Conservation (phyloP, 2,797 vertebrate species). For the Schizopygopsis malacanthus region DNA sequence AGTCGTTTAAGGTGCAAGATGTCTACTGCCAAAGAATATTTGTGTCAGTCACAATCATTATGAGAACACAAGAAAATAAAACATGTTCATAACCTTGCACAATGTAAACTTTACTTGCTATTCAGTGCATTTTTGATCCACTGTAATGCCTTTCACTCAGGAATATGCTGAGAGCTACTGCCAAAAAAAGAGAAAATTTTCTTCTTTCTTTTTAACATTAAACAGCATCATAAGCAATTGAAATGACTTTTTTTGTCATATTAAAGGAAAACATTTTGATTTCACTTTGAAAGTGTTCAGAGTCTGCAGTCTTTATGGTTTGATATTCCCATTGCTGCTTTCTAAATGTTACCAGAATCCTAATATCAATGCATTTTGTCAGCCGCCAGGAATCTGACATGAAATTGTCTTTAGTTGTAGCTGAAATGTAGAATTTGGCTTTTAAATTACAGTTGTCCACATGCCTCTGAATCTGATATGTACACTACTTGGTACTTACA, state of each 20-base stretch:
- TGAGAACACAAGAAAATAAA: conserved; percentile 20
- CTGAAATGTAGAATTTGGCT: background rate
- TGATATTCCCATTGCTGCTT: conserved; percentile 1
- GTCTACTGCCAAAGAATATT: conserved; percentile 72
- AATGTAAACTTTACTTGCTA: conserved; percentile 7
- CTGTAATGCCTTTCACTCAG: conserved; percentile 17
- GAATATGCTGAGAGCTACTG: conserved; percentile 22
- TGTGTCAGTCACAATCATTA: conserved; percentile 12
- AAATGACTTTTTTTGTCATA: background rate
- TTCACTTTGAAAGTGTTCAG: background rate
- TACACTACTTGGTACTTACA: too few relatives aligned
- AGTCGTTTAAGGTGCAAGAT: conserved; percentile 55
- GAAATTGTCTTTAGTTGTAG: background rate
- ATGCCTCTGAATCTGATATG: background rate
- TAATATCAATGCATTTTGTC: background rate
- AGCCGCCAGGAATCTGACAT: background rate
- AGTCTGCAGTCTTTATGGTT: background rate
- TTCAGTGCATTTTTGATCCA: background rate
- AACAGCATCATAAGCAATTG: background rate
- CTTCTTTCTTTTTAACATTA: background rate
- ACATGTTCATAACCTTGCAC: background rate
- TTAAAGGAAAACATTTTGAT: background rate
- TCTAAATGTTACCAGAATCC: background rate
- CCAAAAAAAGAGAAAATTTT: background rate
- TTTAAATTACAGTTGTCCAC: background rate